phyloP scores from a whole-genome alignment of 2,888 invertebrate species.

The Spisula subtruncata region DNA sequence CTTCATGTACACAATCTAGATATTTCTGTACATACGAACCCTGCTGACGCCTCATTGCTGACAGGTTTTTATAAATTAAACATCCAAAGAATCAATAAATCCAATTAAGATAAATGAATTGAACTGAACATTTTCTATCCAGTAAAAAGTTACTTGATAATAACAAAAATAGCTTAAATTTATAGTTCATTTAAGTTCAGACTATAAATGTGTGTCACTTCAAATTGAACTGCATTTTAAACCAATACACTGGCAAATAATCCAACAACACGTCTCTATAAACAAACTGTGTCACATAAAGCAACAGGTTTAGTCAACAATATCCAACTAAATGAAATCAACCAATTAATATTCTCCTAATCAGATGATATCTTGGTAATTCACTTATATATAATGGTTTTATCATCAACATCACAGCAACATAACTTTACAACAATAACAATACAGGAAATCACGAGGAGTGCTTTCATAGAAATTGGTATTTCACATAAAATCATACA shows the following conservation, averaged over 20 bases:
- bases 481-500: not conserved
- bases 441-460: not conserved
- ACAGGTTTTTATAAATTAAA: not conserved
- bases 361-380: not conserved
- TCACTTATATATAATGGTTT: slow-evolving; percentile 13
- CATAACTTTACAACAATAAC: not conserved
- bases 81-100: not conserved
- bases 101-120: too few species aligned
- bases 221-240: too few species aligned
- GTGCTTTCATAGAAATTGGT: not conserved
- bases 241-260: too few species aligned
- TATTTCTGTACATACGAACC: slow-evolving; percentile 10
- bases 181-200: not conserved
- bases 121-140: not conserved
- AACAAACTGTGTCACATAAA: too few species aligned
- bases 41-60: not conserved
- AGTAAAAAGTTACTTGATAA: not conserved
- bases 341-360: not conserved
- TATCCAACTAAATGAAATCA: not conserved
- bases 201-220: too few species aligned
- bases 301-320: not conserved
- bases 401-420: not conserved
- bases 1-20: slow-evolving; percentile 28
- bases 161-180: not conserved
- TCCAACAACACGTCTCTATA: too few species aligned